Conservation (phyloP, 2,888 invertebrate genomes). For the Itoplectis maculator region DNA sequence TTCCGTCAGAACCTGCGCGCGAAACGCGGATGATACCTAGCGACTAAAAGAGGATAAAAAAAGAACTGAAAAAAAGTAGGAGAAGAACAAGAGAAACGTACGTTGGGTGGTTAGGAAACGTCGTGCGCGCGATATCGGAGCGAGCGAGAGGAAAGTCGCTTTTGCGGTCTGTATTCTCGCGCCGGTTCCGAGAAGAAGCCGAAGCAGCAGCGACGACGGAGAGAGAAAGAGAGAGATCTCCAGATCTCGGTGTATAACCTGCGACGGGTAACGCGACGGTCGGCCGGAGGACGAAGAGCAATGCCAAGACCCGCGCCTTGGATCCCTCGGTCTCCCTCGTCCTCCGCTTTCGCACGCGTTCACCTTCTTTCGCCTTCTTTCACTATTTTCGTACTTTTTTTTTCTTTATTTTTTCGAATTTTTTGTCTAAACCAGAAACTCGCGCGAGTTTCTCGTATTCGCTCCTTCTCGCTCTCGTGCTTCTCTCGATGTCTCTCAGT, state of each 20-base stretch:
- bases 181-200: conserved; percentile 60
- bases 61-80: not conserved
- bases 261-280: conserved; percentile 58
- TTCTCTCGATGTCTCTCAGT: conserved; percentile 44
- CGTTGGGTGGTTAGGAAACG: conserved; percentile 46
- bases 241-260: conserved; percentile 58
- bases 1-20: conserved; percentile 33
- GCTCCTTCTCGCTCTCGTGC: conserved; percentile 12
- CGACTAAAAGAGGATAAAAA: conserved; percentile 18
- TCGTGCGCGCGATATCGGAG: conserved; percentile 46
- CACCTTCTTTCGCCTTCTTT: conserved; percentile 52
- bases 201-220: not conserved
- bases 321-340: conserved; percentile 65
- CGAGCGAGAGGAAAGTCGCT: conserved; percentile 51
- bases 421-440: conserved; percentile 41
- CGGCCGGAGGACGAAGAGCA: conserved; percentile 40
- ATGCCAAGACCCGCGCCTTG: conserved; percentile 49
- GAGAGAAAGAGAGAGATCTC: conserved; percentile 25
- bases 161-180: conserved; percentile 57
- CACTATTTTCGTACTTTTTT: conserved; percentile 27
- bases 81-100: conserved; percentile 27
- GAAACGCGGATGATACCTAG: conserved; percentile 38
- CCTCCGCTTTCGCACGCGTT: conserved; percentile 63
- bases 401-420: conserved; percentile 42
- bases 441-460: conserved; percentile 43